Base-by-base conservation (phyloP, 1,140 invertebrate genomes). In the Drepana arcuata region DNA sequence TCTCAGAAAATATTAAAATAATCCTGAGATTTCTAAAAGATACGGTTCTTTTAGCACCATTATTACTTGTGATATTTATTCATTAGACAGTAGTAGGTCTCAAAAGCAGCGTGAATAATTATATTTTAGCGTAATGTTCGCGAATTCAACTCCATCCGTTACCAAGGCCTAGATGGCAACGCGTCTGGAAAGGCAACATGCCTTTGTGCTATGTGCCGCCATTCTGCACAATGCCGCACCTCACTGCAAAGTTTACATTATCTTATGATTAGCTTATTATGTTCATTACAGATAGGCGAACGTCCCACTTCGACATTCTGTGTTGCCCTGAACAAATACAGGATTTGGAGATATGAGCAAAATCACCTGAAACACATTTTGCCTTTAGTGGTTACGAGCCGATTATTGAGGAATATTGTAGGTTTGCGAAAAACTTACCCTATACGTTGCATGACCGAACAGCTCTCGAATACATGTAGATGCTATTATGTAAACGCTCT, bases 181-280 rank as follows among this genome's bases (percentile, higher is more conserved):
- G 46, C 39, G 38, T 41, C 37, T 61, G 57, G 57, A 60, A 60
- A 56, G 34, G 35, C 47, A 40, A 41, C 24, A 42, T 48, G 41
- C 41, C 33, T 39, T 35, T 41, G 35, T 41, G 49, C 38, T 47
- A 52, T 52, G 47, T 43, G 49, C n/a, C n/a, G n/a, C n/a, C n/a
- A n/a, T n/a, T n/a, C n/a, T n/a, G 44, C 39, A 52, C 49, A 35
- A 42, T 47, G 36, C 44, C 42, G 26, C 24, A 43, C 23, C 18
- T 34, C 38, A 10, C 16, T 29, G 41, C 24, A 35, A 24, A 36
- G 33, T 44, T 32, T n/a, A 44, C 41, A 44, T 44, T 44, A 29
- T 33, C 33, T 29, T 29, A 26, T 36, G 34, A 44, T 44, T 34
- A 44, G 41, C 34, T 29, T 35, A 37, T 44, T 37, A 37, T 30